Percentiles rank a stretch among this genome's conserved stretches.
Conservation (phyloP, 2,797 vertebrate species). For the Acipenser ruthenus region DNA sequence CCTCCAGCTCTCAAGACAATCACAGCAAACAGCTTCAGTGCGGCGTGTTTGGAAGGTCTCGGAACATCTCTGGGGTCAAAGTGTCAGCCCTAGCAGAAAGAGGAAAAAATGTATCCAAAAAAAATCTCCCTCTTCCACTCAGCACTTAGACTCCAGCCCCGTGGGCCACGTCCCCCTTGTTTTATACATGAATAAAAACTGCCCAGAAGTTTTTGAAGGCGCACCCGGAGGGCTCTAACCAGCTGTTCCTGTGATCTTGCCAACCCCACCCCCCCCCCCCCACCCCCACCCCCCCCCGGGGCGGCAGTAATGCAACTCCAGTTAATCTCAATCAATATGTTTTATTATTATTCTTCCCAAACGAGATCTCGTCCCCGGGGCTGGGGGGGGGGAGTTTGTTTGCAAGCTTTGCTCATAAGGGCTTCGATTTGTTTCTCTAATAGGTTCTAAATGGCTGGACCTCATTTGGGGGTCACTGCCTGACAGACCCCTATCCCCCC, state of each 20-base stretch:
- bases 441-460: conserved; percentile 15
- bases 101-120: too few relatives aligned
- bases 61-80: background rate
- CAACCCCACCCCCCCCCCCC: too few relatives aligned
- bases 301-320: background rate
- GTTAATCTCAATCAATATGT: conserved; percentile 2
- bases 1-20: too few relatives aligned
- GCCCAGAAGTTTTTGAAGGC: too few relatives aligned
- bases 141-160: background rate
- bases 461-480: conserved; percentile 2
- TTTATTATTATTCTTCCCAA: conserved; percentile 25
- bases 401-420: conserved; percentile 28
- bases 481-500: too few relatives aligned
- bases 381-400: conserved; percentile 29
- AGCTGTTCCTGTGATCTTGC: background rate
- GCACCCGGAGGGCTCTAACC: background rate
- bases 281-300: too few relatives aligned
- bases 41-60: background rate
- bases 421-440: conserved; percentile 24
- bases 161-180: background rate
- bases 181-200: too few relatives aligned
- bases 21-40: background rate
- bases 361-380: conserved; percentile 30
- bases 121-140: background rate
- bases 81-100: background rate